These are phyloP conservation scores for Puntigrus tetrazona DNA, from an alignment of 2,113 vertebrate species.

Conservation along the genomic window DNA sequence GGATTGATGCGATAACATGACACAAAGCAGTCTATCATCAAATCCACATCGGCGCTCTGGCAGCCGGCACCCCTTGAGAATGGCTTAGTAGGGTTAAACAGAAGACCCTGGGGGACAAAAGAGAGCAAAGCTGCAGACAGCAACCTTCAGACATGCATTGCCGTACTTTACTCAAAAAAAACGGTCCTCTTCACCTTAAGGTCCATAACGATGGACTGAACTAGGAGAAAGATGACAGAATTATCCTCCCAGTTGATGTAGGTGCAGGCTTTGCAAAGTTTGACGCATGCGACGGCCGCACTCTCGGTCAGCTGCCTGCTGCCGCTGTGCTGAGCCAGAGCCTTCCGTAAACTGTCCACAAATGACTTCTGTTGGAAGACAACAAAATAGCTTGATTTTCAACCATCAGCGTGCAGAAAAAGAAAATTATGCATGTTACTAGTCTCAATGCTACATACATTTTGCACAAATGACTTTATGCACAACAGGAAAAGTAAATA, in stretches of 20 bases:
- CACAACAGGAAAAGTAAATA: background rate
- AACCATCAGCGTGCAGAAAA: background rate
- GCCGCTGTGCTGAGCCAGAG: constrained; percentile 87
- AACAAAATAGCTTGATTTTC: background rate
- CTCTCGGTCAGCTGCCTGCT: constrained; percentile 95
- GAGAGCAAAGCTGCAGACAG: background rate
- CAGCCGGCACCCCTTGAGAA: constrained; percentile 91
- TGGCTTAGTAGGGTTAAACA: constrained; percentile 96
- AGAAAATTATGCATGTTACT: background rate
- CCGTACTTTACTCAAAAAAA: background rate
- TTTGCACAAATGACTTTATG: background rate
- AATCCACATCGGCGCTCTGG: constrained; percentile 94
- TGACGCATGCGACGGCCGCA: constrained; percentile 94
- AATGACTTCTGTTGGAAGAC: constrained; percentile 87
- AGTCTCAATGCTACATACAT: background rate
- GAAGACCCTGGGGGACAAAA: constrained; percentile 79
- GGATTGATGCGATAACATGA: constrained; percentile 99
- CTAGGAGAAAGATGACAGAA: constrained; percentile 93
- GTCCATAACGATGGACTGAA: constrained; percentile 96
- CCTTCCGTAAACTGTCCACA: constrained; percentile 92
- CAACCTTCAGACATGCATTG: background rate
- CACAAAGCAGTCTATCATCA: constrained; percentile 98
- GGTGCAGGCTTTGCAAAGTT: constrained; percentile 96
- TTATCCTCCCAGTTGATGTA: constrained; percentile 99
- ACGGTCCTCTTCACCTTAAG: constrained; percentile 83